Evolutionary conservation across 2,888 invertebrate species (phyloP).

Genomic region (Gisinianus flammeolus): DNA sequence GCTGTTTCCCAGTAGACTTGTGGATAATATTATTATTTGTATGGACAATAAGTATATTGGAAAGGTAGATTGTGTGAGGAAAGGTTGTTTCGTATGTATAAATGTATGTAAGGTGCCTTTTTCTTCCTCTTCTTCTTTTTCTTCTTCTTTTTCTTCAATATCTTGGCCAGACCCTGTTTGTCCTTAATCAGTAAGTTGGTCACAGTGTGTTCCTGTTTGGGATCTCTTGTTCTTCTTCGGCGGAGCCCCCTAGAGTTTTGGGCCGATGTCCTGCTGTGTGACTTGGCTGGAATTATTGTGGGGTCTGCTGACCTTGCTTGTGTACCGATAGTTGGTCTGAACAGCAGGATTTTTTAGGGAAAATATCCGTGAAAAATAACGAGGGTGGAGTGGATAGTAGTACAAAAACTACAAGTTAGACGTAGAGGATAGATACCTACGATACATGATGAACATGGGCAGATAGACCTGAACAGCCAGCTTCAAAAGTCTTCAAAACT

Average conservation of each 20-base stretch:
- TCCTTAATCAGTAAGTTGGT: conserved; percentile 50
- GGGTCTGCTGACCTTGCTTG: conserved; percentile 53
- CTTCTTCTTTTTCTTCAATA: neutral
- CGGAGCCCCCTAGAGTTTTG: conserved; percentile 53
- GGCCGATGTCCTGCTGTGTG: conserved; percentile 53
- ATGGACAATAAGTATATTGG: neutral
- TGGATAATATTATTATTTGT: conserved; percentile 9
- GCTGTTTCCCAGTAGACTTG: neutral
- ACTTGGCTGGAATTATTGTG: conserved; percentile 50
- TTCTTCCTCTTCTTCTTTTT: neutral
- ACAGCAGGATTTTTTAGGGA: conserved; percentile 50
- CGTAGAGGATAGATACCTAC: neutral
- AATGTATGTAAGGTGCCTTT: conserved; percentile 9
- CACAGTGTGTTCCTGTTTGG: conserved; percentile 48
- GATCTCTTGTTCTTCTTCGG: conserved; percentile 43
- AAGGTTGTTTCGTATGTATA: conserved; percentile 12
- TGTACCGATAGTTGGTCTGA: conserved; percentile 41
- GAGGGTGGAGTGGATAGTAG: conserved; percentile 37
- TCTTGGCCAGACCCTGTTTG: conserved; percentile 25
- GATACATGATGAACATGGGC: conserved; percentile 17
- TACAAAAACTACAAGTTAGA: neutral
- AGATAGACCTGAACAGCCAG: neutral
- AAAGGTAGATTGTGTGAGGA: conserved; percentile 22
- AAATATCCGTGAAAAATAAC: conserved; percentile 51
- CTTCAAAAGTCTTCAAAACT: conserved; percentile 4